A percentile compares a stretch with the other conserved stretches of the same genome.
Evolutionary conservation across 2,888 invertebrate genomes (phyloP).

Genomic region (Acanthococcus lagerstroemiae): DNA sequence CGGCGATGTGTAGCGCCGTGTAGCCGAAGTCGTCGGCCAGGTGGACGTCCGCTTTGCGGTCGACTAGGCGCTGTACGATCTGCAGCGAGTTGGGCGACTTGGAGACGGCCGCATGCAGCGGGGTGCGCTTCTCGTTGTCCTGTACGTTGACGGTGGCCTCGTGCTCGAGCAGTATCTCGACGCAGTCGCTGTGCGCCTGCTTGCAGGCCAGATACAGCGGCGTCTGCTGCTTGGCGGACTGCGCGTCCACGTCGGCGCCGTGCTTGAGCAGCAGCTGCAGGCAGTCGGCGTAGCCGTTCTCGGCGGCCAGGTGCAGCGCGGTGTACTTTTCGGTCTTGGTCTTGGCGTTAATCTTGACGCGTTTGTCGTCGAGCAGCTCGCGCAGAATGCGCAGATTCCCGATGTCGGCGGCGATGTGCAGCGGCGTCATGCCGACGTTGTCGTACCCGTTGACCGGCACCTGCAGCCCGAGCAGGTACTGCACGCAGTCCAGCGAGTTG

Average conservation of each 20-base stretch:
- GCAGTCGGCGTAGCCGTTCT: slow-evolving; percentile 74
- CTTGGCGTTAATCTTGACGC: slow-evolving; percentile 52
- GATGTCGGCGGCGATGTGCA: slow-evolving; percentile 70
- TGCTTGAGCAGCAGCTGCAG: slow-evolving; percentile 61
- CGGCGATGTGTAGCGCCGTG: slow-evolving; percentile 63
- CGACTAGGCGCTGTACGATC: slow-evolving; percentile 8
- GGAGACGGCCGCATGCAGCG: slow-evolving; percentile 67
- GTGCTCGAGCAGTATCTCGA: slow-evolving; percentile 64
- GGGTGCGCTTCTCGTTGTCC: slow-evolving; percentile 70
- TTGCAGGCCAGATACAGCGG: slow-evolving; percentile 75
- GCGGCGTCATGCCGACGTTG: slow-evolving; percentile 58
- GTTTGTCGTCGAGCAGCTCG: slow-evolving; percentile 57
- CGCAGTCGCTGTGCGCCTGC: slow-evolving; percentile 68
- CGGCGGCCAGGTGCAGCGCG: slow-evolving; percentile 74
- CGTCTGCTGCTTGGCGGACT: slow-evolving; percentile 69
- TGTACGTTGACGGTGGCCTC: slow-evolving; percentile 67
- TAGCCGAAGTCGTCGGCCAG: slow-evolving; percentile 18
- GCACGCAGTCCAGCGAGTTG: slow-evolving; percentile 64
- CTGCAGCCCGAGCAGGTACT: slow-evolving; percentile 62
- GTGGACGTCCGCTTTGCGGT: slow-evolving; percentile 16
- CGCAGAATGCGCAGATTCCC: slow-evolving; percentile 52
- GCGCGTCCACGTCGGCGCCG: slow-evolving; percentile 62
- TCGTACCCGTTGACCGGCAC: slow-evolving; percentile 61
- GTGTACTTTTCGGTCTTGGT: slow-evolving; percentile 64
- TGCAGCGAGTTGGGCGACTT: slow-evolving; percentile 53